Percentiles rank a stretch among this genome's conserved stretches.
These are phyloP conservation scores for Ophion obscuratus DNA, from an alignment of 2,888 invertebrate species.

Conservation along the genomic window DNA sequence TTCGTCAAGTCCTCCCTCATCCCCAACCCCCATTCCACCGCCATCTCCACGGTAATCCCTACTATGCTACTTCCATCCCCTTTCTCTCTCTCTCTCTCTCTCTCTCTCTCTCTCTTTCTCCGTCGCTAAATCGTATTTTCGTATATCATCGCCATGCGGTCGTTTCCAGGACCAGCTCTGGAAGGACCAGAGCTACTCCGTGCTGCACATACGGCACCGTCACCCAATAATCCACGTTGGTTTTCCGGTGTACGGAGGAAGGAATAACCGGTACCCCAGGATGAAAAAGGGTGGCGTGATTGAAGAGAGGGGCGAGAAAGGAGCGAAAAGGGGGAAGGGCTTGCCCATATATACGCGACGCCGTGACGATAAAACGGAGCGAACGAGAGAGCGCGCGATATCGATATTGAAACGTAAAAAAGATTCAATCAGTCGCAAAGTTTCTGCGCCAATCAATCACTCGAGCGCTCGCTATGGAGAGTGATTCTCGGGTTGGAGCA, in stretches of 20 bases:
- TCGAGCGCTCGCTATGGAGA: conserved; percentile 68
- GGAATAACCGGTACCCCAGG: not conserved
- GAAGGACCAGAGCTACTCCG: not conserved
- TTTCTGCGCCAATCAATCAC: conserved; percentile 83
- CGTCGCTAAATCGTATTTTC: not conserved
- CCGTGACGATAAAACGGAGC: conserved; percentile 1
- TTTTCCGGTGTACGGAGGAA: conserved; percentile 22
- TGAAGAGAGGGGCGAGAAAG: not conserved
- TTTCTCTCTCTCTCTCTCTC: no score
- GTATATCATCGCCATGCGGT: conserved; percentile 14
- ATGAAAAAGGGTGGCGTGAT: not conserved
- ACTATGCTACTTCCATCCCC: not conserved
- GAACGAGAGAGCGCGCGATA: conserved; percentile 63
- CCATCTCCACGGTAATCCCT: not conserved
- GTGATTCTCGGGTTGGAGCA: conserved; percentile 41
- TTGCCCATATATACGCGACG: not conserved
- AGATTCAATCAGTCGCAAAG: conserved; percentile 83
- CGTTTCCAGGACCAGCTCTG: not conserved
- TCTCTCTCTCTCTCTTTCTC: not conserved
- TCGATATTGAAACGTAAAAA: conserved; percentile 82
- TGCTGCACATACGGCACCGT: conserved; percentile 1
- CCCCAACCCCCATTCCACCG: not conserved
- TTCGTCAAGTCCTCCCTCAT: not conserved
- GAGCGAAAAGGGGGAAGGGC: not conserved
- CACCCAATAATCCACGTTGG: conserved; percentile 28